Evolutionary conservation across 2,113 vertebrate genomes (phyloP), one percentile per base, ranked within the genome.

Genomic region (Cephalopterus ornatus): DNA sequence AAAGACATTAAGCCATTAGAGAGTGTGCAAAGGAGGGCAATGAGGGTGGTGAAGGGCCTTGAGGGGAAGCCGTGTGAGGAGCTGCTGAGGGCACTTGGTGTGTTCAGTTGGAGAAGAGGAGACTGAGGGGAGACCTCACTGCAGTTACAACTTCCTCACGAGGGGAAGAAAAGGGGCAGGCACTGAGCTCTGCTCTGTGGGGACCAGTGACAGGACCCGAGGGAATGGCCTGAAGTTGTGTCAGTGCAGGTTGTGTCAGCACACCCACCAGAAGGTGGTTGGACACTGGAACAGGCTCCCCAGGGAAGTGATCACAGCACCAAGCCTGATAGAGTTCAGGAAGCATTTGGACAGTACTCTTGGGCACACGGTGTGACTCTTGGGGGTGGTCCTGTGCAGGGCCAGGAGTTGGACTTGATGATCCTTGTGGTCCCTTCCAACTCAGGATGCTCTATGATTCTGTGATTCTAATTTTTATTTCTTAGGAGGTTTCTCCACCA

Each of bases 101-200:
- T 67, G 19, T 44, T 67, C 52, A 67, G 22, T 37, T 67, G 61
- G 70, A 67, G 46, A 52, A 33, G 6, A 67, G 19, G 27, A 28
- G 12, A 30, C 9, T 33, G 37, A 50, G 44, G 18, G 18, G 44
- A 33, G 42, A 44, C 6, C 32, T 73, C 33, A 28, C 0, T 44
- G 61, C 27, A n/a, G 19, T 52, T 44, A 16, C 3, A 59, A 5
- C 12, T 52, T 39, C 33, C 32, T n/a, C 1, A 1, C 0, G 3
- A 52, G 68, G 18, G 22, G 20, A 7, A 16, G 28, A 52, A 28
- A 12, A 53, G 20, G 28, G 33, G 11, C 33, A 30, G 33, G n/a
- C 23, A 52, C 19, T 17, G 61, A 13, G n/a, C 33, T 50, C 44
- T 33, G 3, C 35, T 12, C 37, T 61, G 12, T 39, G 11, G 53